phyloP scores from a whole-genome alignment of 2,113 vertebrate species.

The Mirounga angustirostris region DNA sequence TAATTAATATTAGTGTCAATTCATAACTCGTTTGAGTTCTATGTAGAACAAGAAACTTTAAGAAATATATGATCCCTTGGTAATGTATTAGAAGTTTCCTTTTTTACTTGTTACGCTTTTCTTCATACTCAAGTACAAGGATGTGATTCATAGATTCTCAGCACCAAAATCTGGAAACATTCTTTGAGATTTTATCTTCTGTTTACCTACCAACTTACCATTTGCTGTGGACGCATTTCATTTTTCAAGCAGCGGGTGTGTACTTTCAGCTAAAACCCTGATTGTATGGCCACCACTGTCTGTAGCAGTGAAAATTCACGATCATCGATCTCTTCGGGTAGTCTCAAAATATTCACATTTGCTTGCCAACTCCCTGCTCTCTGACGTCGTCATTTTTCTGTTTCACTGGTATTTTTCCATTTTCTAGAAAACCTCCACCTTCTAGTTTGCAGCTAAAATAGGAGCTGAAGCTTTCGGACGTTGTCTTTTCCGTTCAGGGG shows the following conservation, averaged over 20 bases:
- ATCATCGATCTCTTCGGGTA: not conserved
- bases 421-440: not conserved
- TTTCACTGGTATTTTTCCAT: not conserved
- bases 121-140: not conserved
- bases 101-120: not conserved
- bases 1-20: conserved; percentile 35
- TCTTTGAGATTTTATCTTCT: conserved; percentile 51
- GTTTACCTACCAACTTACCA: conserved; percentile 30
- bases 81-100: not conserved
- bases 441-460: not conserved
- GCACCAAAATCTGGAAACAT: not conserved
- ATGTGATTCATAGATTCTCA: conserved; percentile 3
- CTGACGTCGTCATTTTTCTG: not conserved
- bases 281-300: not conserved
- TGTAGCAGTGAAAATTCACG: not conserved
- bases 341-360: not conserved
- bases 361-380: not conserved
- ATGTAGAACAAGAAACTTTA: not conserved
- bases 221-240: conserved; percentile 7
- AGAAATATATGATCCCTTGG: not conserved
- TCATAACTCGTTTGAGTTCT: conserved; percentile 34
- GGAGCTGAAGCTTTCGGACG: not conserved
- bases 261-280: conserved; percentile 9
- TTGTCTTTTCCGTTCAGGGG: not conserved
- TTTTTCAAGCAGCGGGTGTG: conserved; percentile 17